phyloP scores from a whole-genome alignment of 2,113 vertebrate genomes.

The Oryzias woworae region DNA sequence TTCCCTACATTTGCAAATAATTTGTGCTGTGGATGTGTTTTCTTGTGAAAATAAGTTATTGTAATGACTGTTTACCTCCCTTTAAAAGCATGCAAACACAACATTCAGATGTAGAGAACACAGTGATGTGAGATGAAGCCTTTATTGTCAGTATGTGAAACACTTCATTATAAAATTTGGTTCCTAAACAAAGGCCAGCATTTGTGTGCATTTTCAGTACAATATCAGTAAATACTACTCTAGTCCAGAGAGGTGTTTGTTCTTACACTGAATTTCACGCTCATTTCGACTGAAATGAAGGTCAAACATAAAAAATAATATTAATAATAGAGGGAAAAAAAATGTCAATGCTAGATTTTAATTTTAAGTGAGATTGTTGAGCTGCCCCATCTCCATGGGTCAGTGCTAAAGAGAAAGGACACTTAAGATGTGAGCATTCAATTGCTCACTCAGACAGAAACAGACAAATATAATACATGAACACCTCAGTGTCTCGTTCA shows the following conservation, averaged over 20 bases:
- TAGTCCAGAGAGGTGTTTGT: slow-evolving; percentile 28
- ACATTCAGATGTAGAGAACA: not conserved
- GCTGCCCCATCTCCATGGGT: too few species aligned
- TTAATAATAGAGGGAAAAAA: not conserved
- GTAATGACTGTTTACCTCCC: too few species aligned
- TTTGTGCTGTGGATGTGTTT: not conserved
- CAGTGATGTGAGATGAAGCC: slow-evolving; percentile 31
- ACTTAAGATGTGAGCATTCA: too few species aligned
- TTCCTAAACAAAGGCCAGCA: slow-evolving; percentile 60
- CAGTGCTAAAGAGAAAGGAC: too few species aligned
- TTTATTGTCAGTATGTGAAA: slow-evolving; percentile 71
- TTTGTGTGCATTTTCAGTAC: slow-evolving; percentile 41
- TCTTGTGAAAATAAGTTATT: too few species aligned
- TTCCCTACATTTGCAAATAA: not conserved
- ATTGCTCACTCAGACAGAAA: not conserved
- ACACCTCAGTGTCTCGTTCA: slow-evolving; percentile 3
- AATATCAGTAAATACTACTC: slow-evolving; percentile 40
- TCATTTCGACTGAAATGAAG: not conserved
- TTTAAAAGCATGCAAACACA: too few species aligned
- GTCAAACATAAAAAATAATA: not conserved
- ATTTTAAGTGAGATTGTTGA: slow-evolving; percentile 6
- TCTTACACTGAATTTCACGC: slow-evolving; percentile 6
- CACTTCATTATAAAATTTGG: slow-evolving; percentile 70
- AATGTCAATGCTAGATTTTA: not conserved
- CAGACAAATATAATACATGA: not conserved